Conservation (phyloP, 2,113 vertebrate species). For the Sorex araneus region DNA sequence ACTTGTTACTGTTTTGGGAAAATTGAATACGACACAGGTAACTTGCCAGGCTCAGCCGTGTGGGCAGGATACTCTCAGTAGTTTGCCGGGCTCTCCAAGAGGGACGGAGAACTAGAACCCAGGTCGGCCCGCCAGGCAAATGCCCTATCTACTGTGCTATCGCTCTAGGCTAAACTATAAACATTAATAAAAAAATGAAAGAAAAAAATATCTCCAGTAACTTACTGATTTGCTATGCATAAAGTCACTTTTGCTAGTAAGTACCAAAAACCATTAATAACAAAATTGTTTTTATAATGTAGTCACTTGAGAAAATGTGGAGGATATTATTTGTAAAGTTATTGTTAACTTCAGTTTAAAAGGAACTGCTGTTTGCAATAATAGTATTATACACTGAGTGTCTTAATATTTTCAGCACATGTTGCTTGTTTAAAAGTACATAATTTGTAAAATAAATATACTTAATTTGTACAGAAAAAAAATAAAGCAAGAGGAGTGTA, state of each 20-base stretch:
- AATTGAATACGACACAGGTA: too few relatives aligned
- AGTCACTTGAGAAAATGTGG: background rate
- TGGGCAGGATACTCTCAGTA: too few relatives aligned
- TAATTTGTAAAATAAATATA: background rate
- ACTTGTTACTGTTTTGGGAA: too few relatives aligned
- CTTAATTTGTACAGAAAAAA: conserved; percentile 13
- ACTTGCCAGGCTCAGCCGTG: too few relatives aligned
- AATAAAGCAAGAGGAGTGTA: background rate
- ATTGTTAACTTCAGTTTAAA: background rate
- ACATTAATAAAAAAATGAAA: background rate
- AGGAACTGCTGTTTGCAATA: background rate
- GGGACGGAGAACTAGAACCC: too few relatives aligned
- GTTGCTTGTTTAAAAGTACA: background rate
- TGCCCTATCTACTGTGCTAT: too few relatives aligned
- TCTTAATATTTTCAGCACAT: background rate
- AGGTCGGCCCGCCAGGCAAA: too few relatives aligned
- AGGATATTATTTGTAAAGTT: conserved; percentile 19
- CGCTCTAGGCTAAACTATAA: background rate
- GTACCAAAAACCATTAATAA: background rate
- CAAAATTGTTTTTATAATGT: background rate
- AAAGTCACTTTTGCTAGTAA: background rate
- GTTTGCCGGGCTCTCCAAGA: too few relatives aligned
- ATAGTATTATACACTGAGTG: background rate
- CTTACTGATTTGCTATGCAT: background rate
- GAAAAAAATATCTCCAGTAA: background rate